Evolutionary conservation across 2,888 invertebrate species (phyloP), one percentile per base, ranked within the genome.

Genomic region (Emesis furor): DNA sequence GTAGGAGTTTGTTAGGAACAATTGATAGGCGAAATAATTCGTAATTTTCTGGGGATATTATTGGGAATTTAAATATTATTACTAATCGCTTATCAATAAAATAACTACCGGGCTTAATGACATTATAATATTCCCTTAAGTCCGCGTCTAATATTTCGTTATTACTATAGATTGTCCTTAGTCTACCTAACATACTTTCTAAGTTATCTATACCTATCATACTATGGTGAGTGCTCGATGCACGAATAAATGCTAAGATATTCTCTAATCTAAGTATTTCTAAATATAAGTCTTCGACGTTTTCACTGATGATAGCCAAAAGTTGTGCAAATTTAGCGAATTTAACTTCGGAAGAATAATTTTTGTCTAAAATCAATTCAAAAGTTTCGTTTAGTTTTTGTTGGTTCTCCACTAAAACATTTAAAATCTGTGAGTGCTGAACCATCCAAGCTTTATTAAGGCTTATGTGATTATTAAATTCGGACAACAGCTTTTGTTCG

Each of bases 191-290:
- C 72, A 72, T 72, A 32, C 24, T 35, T 8, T 42, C 79, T 73
- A 86, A 80, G 10, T 83, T 73, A 69, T 83, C 81, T 73, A 84
- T 74, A 8, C 68, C 39, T 79, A 88, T 67, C 82, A 88, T 86
- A 7, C 76, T 73, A 76, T 84, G 87, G 68, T 87, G 87, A 10
- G 76, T 81, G 55, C 80, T 84, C 2, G 82, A 79, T 30, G 81
- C 75, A 81, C 51, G 81, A 65, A 81, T 85, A 78, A 86, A 88
- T 73, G 79, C 85, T 79, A 86, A 65, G 10, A 74, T 82, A 82
- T 88, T 82, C 75, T 86, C 86, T 81, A 84, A 72, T 68, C 79
- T 83, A 69, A 78, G 69, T 77, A 88, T 24, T 62, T 88, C 83
- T 65, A 32, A 12, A 30, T 46, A 46, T 6, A 88, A 35, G 3